Conservation (phyloP, 2,113 vertebrate species). For the Macquaria ambigua region DNA sequence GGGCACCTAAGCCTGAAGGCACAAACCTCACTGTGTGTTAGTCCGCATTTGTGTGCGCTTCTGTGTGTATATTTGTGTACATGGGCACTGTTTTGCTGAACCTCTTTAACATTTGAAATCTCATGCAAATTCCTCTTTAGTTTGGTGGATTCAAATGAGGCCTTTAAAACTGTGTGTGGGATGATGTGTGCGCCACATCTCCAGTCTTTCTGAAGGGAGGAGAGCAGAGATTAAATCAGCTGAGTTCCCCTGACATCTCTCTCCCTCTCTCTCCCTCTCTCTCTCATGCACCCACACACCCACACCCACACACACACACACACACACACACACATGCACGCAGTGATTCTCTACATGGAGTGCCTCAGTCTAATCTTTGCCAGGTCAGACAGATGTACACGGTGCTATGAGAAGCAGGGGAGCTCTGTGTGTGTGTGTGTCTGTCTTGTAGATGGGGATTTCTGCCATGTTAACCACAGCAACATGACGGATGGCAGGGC, state of each 20-base stretch:
- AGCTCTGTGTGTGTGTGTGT: slow-evolving; percentile 36
- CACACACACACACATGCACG: slow-evolving; percentile 25
- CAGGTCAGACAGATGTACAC: slow-evolving; percentile 71
- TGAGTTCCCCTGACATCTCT: slow-evolving; percentile 50
- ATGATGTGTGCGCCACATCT: slow-evolving; percentile 26
- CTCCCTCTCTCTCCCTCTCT: background rate
- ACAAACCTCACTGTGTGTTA: slow-evolving; percentile 10
- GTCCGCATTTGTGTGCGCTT: background rate
- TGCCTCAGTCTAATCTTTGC: slow-evolving; percentile 66
- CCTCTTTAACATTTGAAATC: slow-evolving; percentile 28
- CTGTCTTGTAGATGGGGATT: slow-evolving; percentile 44
- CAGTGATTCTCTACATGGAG: slow-evolving; percentile 48
- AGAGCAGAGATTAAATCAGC: slow-evolving; percentile 71
- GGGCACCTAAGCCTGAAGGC: slow-evolving; percentile 33
- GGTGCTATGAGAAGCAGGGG: slow-evolving; percentile 51
- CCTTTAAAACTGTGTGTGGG: slow-evolving; percentile 43
- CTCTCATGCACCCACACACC: slow-evolving; percentile 23
- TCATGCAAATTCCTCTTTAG: slow-evolving; percentile 39
- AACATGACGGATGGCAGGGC: slow-evolving; percentile 63
- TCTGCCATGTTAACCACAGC: slow-evolving; percentile 61
- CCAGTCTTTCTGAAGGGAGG: slow-evolving; percentile 40
- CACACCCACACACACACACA: slow-evolving; percentile 30
- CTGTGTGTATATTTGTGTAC: background rate
- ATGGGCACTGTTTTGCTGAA: slow-evolving; percentile 10
- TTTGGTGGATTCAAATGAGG: slow-evolving; percentile 46